These are phyloP conservation scores for Solenodon paradoxus DNA, from an alignment of 2,113 vertebrate genomes.

Conservation along the genomic window DNA sequence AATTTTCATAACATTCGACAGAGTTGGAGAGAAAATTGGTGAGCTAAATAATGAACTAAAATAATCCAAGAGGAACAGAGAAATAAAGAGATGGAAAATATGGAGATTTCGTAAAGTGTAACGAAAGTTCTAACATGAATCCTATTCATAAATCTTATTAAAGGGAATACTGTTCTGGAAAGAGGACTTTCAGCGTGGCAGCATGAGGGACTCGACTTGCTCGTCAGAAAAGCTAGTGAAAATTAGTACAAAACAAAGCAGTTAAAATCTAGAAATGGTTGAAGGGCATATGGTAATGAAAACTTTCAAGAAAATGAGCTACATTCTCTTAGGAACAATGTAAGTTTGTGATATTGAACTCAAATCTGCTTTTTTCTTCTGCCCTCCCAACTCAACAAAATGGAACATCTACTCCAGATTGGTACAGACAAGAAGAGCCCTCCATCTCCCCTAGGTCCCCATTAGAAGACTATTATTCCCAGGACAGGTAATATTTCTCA, in stretches of 20 bases:
- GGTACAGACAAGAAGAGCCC: background rate
- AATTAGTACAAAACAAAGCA: background rate
- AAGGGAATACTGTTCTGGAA: background rate
- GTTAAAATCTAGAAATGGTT: background rate
- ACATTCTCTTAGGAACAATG: background rate
- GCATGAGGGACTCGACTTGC: background rate
- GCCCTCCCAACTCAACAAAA: background rate
- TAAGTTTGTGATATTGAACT: background rate
- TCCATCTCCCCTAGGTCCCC: background rate
- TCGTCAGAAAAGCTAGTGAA: background rate
- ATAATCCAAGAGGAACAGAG: background rate
- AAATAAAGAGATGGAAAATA: background rate
- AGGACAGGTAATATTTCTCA: background rate
- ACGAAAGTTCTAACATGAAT: background rate
- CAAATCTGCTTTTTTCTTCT: background rate
- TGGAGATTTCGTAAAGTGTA: background rate
- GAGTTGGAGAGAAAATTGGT: background rate
- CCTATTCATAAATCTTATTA: background rate
- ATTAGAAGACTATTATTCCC: background rate
- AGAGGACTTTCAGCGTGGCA: background rate
- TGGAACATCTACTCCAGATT: background rate
- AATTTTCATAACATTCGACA: background rate
- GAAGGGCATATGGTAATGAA: background rate
- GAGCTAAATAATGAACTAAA: background rate
- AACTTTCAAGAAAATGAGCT: background rate